Evolutionary conservation across 1,140 invertebrate genomes (phyloP).

Genomic region (Argopecten irradians): DNA sequence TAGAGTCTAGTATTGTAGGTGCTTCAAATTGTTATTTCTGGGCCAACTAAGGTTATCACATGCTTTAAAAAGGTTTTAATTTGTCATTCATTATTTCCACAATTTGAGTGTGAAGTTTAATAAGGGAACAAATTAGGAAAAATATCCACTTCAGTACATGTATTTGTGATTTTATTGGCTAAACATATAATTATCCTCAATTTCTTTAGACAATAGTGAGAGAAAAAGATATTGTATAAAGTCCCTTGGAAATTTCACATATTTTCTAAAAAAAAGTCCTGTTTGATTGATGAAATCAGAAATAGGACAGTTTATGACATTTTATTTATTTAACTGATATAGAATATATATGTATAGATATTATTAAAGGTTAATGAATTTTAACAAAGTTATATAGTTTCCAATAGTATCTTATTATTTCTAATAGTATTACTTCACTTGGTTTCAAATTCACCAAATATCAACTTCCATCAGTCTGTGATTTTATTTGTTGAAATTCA

Average conservation of each 20-base stretch:
- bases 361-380: not conserved
- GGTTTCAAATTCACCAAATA: conserved; percentile 3
- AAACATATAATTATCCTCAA: too few relatives aligned
- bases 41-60: too few relatives aligned
- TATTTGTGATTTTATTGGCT: too few relatives aligned
- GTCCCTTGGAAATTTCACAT: not conserved
- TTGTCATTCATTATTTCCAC: too few relatives aligned
- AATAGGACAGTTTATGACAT: not conserved
- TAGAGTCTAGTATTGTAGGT: conserved; percentile 1
- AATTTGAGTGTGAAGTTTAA: too few relatives aligned
- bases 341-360: not conserved
- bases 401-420: not conserved
- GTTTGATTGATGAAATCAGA: not conserved
- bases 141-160: too few relatives aligned
- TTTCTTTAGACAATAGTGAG: too few relatives aligned
- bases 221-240: not conserved
- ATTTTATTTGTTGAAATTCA: conserved; percentile 1
- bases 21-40: not conserved
- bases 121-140: too few relatives aligned
- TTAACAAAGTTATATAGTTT: not conserved
- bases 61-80: too few relatives aligned
- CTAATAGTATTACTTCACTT: not conserved
- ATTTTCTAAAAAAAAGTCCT: not conserved
- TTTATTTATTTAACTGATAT: conserved; percentile 1
- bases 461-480: not conserved